Base-by-base conservation (phyloP, 1,140 invertebrate genomes). In the Parapsyche elsis region DNA sequence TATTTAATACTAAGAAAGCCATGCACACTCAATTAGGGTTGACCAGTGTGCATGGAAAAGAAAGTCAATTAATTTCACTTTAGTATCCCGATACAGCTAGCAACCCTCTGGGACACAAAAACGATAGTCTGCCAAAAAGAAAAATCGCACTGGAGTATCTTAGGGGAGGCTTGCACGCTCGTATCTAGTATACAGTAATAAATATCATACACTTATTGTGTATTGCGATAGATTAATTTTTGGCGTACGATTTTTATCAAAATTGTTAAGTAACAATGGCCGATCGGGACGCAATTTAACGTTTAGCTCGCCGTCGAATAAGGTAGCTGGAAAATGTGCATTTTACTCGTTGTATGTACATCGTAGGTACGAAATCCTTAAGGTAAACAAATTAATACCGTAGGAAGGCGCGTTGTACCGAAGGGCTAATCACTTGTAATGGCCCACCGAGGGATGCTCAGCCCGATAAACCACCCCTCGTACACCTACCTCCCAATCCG, bases 351-450 rank as follows among this genome's bases (percentile, higher is more conserved):
- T 1, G 5, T 67, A 21, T 5, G 10, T 53, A 53, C 49, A 16
- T 53, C 49, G n/a, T 16, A 46, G 71, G 57, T 77, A 26, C 16
- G 57, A 64, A 77, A 77, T 77, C 75, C 75, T 77, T 57, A 64
- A 64, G 59, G 75, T 77, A 77, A 77, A 77, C 75, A 77, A 77
- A 77, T 77, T 77, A 77, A 77, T 77, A 77, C 75, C 46, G 75
- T 75, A 79, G 61, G 44, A 70, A 53, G 67, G 75, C 81, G 70
- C 71, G 53, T 77, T 80, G 53, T 82, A 79, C 76, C 75, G 79
- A 79, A 79, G 71, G 75, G 79, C 81, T 83, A 80, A 83, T 83
- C 81, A 83, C 81, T 80, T 80, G 80, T 83, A 83, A 81, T 81
- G 78, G 81, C 78, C 78, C 78, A 67, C 78, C 61, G 59, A 74